Percentiles rank a stretch among this genome's conserved stretches.
These are phyloP conservation scores for Noturus placidus DNA, from an alignment of 2,113 vertebrate genomes.

Conservation along the genomic window DNA sequence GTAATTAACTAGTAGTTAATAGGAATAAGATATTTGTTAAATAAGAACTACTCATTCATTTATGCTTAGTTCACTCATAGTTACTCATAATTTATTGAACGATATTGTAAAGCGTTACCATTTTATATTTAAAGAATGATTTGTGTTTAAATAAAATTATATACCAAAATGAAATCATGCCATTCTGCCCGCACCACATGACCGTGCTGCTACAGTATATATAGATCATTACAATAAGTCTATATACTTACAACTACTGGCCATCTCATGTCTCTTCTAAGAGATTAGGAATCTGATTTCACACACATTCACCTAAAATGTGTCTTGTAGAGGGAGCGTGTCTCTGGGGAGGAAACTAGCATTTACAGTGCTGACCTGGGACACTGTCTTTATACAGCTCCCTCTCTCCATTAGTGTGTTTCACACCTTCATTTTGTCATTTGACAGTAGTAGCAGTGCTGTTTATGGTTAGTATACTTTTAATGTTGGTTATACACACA, in stretches of 20 bases:
- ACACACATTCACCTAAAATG: neutral
- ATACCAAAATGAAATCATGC: neutral
- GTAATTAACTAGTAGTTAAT: neutral
- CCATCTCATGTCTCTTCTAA: neutral
- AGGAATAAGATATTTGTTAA: neutral
- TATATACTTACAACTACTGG: neutral
- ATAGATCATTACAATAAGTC: neutral
- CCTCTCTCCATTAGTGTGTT: neutral
- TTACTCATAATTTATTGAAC: neutral
- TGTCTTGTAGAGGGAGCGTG: neutral
- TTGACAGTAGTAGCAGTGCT: neutral
- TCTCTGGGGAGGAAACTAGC: neutral
- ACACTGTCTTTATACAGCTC: neutral
- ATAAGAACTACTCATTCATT: neutral
- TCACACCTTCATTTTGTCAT: neutral
- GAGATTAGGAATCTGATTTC: neutral
- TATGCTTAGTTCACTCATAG: neutral
- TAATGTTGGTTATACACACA: neutral
- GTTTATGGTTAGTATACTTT: neutral
- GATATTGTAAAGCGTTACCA: neutral
- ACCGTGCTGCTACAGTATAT: constrained; percentile 3
- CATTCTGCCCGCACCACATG: constrained; percentile 50
- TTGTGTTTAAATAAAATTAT: neutral
- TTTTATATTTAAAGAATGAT: neutral
- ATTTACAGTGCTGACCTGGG: neutral